These are phyloP conservation scores for Xyrauchen texanus DNA, from an alignment of 2,113 vertebrate species.

Conservation along the genomic window DNA sequence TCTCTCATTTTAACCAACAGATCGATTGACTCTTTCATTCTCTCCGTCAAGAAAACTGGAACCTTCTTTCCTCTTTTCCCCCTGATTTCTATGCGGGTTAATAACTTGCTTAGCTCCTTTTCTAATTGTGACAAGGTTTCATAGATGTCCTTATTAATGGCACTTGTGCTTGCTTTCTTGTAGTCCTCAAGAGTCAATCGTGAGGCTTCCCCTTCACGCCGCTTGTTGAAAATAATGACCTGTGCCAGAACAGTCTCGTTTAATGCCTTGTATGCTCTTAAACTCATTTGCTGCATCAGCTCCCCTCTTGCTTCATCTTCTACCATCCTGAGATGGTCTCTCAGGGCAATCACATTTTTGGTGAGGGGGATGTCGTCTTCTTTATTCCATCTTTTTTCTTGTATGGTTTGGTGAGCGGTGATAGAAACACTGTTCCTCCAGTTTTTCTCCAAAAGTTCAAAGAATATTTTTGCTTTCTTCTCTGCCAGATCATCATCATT, in stretches of 20 bases:
- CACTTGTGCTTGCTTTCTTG: conserved; percentile 1
- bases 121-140: background rate
- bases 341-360: conserved; percentile 12
- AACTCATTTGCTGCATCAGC: background rate
- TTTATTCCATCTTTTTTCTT: conserved; percentile 15
- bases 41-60: background rate
- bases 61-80: background rate
- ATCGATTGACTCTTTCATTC: conserved; percentile 23
- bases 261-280: background rate
- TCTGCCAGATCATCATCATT: conserved; percentile 23
- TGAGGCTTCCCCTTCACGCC: background rate
- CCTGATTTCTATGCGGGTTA: background rate
- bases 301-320: conserved; percentile 6
- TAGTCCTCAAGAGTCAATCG: background rate
- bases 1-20: background rate
- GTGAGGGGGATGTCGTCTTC: conserved; percentile 8
- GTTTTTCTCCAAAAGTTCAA: too few relatives aligned
- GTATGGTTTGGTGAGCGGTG: too few relatives aligned
- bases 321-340: conserved; percentile 17
- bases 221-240: background rate
- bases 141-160: background rate
- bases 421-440: too few relatives aligned
- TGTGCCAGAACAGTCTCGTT: background rate
- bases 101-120: background rate
- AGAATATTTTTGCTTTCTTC: conserved; percentile 21